Conservation (phyloP, 2,888 invertebrate species). For the Crepidodera aurea region DNA sequence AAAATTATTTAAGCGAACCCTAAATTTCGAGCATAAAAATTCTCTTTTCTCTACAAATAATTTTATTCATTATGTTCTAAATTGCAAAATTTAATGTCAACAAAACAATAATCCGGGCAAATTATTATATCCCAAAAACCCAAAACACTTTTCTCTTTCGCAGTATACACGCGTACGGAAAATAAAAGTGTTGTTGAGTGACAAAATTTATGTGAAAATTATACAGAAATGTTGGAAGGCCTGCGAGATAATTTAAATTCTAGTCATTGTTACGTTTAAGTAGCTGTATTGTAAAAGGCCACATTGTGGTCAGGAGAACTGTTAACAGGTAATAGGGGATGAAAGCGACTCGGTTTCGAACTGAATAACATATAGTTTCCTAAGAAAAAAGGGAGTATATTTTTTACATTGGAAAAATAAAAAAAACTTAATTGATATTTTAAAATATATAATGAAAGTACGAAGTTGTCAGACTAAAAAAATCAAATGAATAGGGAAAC, state of each 20-base stretch:
- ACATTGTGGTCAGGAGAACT: constrained; percentile 44
- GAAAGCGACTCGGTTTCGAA: constrained; percentile 14
- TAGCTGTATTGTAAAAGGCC: constrained; percentile 43
- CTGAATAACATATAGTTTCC: background rate
- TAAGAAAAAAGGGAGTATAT: background rate
- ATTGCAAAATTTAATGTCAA: background rate
- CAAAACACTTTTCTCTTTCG: constrained; percentile 48
- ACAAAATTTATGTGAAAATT: constrained; percentile 53
- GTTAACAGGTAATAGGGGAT: constrained; percentile 45
- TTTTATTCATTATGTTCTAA: background rate
- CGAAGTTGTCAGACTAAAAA: too few species aligned
- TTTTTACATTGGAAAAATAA: too few species aligned
- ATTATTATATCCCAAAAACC: constrained; percentile 21
- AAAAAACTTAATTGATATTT: too few species aligned
- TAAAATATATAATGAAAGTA: too few species aligned
- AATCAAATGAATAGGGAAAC: too few species aligned
- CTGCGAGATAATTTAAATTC: constrained; percentile 55
- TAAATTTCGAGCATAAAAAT: too few species aligned
- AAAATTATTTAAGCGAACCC: too few species aligned
- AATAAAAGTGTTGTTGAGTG: constrained; percentile 50
- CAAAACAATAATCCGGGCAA: constrained; percentile 35
- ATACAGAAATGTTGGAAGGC: constrained; percentile 45
- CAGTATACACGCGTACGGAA: constrained; percentile 43
- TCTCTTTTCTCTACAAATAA: background rate
- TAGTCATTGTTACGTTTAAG: constrained; percentile 51